Conservation (phyloP, 2,888 invertebrate genomes). For the Alcis repandata region DNA sequence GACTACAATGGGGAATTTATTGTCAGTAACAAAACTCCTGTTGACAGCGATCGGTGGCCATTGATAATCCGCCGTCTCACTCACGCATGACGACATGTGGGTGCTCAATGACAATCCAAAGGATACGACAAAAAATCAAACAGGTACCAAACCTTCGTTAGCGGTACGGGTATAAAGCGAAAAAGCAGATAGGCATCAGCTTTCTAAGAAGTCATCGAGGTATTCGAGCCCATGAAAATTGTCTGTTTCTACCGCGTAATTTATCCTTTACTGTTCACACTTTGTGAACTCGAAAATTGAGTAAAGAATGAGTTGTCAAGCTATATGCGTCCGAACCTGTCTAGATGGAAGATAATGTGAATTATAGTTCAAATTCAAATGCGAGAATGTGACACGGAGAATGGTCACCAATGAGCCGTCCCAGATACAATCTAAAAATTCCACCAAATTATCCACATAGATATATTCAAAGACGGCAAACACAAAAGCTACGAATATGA, state of each 20-base stretch:
- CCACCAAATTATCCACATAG: slow-evolving; percentile 41
- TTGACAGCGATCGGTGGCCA: slow-evolving; percentile 78
- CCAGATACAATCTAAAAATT: slow-evolving; percentile 59
- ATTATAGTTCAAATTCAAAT: slow-evolving; percentile 72
- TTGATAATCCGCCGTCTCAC: slow-evolving; percentile 76
- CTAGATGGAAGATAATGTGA: slow-evolving; percentile 71
- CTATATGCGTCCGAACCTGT: slow-evolving; percentile 62
- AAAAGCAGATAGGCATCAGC: slow-evolving; percentile 78
- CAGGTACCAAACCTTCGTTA: slow-evolving; percentile 80
- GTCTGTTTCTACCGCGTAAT: slow-evolving; percentile 73
- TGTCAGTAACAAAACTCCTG: slow-evolving; percentile 65
- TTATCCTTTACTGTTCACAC: slow-evolving; percentile 81
- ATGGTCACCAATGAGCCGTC: slow-evolving; percentile 75
- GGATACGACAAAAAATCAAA: slow-evolving; percentile 66
- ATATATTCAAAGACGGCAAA: slow-evolving; percentile 52
- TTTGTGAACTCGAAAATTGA: slow-evolving; percentile 62
- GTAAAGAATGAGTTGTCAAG: slow-evolving; percentile 78
- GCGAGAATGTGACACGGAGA: slow-evolving; percentile 73
- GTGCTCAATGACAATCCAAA: slow-evolving; percentile 62
- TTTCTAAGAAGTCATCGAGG: slow-evolving; percentile 77
- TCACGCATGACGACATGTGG: slow-evolving; percentile 73
- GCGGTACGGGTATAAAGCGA: slow-evolving; percentile 78
- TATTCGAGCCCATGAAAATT: slow-evolving; percentile 68
- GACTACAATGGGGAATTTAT: slow-evolving; percentile 57
- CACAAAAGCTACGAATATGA: slow-evolving; percentile 64